These are phyloP conservation scores for Caenorhabditis inopinata DNA, from an alignment of 1,140 invertebrate genomes.

Conservation along the genomic window DNA sequence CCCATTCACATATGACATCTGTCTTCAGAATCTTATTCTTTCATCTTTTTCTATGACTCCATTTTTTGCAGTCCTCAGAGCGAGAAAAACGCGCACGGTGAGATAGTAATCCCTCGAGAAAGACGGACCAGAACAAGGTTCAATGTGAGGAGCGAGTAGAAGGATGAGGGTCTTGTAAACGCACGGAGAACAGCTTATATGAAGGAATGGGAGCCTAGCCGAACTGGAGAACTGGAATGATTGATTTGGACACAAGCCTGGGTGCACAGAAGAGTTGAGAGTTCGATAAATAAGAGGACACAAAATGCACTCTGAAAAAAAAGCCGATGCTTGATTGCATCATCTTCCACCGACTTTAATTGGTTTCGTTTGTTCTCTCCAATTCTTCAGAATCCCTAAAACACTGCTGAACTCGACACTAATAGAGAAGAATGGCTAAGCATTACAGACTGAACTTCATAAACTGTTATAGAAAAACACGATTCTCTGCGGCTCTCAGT, in stretches of 20 bases:
- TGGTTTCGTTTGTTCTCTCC: background rate
- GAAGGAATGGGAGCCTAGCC: background rate
- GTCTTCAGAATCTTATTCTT: conserved; percentile 33
- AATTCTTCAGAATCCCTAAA: no score
- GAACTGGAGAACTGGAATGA: background rate
- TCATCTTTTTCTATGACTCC: conserved; percentile 1
- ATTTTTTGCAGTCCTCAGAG: background rate
- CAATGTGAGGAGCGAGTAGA: conserved; percentile 8
- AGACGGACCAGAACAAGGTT: conserved; percentile 7
- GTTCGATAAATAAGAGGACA: no score
- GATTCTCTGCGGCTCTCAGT: no score
- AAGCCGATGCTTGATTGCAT: background rate
- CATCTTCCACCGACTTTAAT: background rate
- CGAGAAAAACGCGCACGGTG: background rate
- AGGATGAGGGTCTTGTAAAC: background rate
- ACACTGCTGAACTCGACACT: no score
- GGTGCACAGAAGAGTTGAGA: no score
- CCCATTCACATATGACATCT: conserved; percentile 27
- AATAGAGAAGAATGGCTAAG: no score
- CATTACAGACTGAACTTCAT: no score
- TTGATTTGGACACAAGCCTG: conserved; percentile 32
- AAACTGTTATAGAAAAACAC: no score
- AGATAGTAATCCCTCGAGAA: conserved; percentile 14
- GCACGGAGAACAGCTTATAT: background rate
- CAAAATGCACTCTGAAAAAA: background rate